Evolutionary conservation across 2,113 vertebrate genomes (phyloP), one percentile per base, ranked within the genome.

Genomic region (Tetrax tetrax): DNA sequence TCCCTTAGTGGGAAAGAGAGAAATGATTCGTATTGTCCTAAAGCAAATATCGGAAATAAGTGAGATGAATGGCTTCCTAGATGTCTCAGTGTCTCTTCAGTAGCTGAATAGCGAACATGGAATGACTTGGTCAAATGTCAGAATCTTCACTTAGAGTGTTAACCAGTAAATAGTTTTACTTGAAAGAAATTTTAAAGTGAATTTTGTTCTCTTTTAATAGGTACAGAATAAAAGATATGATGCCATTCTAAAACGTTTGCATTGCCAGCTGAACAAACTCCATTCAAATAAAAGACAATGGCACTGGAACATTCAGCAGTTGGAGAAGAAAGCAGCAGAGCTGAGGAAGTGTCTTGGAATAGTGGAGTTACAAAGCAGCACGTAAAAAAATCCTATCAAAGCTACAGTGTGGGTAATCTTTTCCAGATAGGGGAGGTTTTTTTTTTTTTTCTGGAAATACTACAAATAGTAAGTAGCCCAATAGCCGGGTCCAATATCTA

Each of bases 211-310:
- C 0, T 93, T 84, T 83, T 83, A 74, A 93, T 72, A 98, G 98
- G 98, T 98, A 50, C 98, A 98, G 77, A 98, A 97, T 95, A 98
- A 98, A 90, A 98, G 98, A 94, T 98, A 97, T 0, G 78, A 97
- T 89, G 98, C 98, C 65, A 97, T 98, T 94, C 96, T 98, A 38
- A 98, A 98, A 71, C 98, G 98, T 86, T 94, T 98, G 65, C 98
- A 93, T 74, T 98, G 97, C 69, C 98, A 98, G 20, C 79, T 98
- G 89, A 98, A 98, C 63, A 98, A 98, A 68, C 60, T 97, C 54
- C 95, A 98, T 47, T 95, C 97, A 66, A 97, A 94, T 38, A 98
- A 95, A 96, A 98, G 97, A 24, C 98, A 98, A 7, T 96, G 97
- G 97, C 96, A 94, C 9, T 98, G 97, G 98, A 96, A 97, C 78